Evolutionary conservation across 2,888 invertebrate genomes (phyloP), one percentile per base, ranked within the genome.

Genomic region (Thera britannica): DNA sequence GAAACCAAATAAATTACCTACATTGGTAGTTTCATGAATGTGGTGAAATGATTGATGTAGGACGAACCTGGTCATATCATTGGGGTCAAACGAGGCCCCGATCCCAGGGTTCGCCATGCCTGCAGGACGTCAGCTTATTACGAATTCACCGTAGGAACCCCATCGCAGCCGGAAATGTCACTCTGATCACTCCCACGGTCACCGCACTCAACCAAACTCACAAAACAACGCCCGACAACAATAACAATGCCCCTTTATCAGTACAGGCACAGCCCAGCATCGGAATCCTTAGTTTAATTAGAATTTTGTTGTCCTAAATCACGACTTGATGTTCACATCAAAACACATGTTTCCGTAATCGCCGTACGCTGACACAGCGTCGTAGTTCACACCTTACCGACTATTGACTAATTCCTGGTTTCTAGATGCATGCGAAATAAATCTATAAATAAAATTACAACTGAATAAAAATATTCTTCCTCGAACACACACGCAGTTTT

Each of bases 71-170:
- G 94, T 94, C 92, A 94, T 95, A 83, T 96, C 96, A 91, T 95
- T 95, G 77, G 95, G 95, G 90, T 96, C 96, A 87, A 96, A 96
- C 66, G 95, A 94, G 82, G 95, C 95, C 86, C 96, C 95, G 93
- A 96, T 96, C 70, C 88, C 87, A 74, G 92, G 87, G 81, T 90
- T 92, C 81, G 93, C 91, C 93, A 93, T 93, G 75, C 77, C 79
- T 59, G 62, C 58, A 74, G 81, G 79, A 77, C 73, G 77, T 79
- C 76, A 82, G 77, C 73, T 76, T 73, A 72, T 77, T 73, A 77
- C 75, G 75, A 78, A 77, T 80, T 84, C 81, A 88, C 83, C 88
- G 84, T 77, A 77, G 68, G 79, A 80, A 83, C 82, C 79, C 82
- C 90, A 90, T 90, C 76, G 77, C 81, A 75, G 79, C 90, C 89